phyloP scores from a whole-genome alignment of 2,797 vertebrate genomes.

The Amblyraja radiata region DNA sequence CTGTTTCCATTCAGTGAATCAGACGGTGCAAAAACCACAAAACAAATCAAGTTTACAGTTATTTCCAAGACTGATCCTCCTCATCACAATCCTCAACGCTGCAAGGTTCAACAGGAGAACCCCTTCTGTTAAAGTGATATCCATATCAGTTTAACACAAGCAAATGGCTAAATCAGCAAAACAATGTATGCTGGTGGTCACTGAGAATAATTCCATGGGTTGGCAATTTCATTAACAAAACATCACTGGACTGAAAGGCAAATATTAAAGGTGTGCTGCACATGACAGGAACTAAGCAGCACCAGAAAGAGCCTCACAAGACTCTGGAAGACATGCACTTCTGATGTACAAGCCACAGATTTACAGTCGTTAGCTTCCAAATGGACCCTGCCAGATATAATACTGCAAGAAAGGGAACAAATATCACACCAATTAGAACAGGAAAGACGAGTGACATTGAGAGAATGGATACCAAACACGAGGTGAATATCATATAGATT shows the following conservation, averaged over 20 bases:
- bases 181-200: background rate
- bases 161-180: background rate
- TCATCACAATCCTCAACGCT: background rate
- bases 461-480: too few relatives aligned
- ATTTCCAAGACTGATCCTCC: background rate
- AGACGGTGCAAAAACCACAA: conserved; percentile 25
- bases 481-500: background rate
- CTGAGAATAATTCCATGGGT: background rate
- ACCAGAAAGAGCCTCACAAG: too few relatives aligned
- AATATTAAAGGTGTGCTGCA: background rate
- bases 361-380: conserved; percentile 6
- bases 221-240: background rate
- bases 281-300: background rate
- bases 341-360: background rate
- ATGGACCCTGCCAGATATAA: background rate
- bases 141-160: background rate
- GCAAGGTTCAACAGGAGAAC: background rate
- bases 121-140: background rate
- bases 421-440: background rate
- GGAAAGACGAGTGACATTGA: too few relatives aligned
- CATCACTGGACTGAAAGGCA: background rate
- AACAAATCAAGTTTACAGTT: conserved; percentile 15
- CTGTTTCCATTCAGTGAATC: conserved; percentile 37
- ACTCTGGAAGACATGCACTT: background rate
- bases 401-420: background rate